Percentiles rank a stretch among this genome's conserved stretches.
Evolutionary conservation across 2,888 invertebrate species (phyloP).

Genomic region (Synergus laeviventris): DNA sequence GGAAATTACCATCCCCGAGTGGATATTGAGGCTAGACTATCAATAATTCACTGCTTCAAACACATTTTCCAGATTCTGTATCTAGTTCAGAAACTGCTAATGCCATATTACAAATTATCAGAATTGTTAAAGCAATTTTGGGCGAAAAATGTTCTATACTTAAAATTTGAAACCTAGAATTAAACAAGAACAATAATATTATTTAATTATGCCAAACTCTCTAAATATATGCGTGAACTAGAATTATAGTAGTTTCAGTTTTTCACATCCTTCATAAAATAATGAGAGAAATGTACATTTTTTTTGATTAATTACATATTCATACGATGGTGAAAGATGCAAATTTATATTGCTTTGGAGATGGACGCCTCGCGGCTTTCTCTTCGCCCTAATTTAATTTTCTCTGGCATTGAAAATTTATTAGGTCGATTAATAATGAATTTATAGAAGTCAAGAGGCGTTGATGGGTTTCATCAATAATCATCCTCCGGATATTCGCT

Average conservation of each 20-base stretch:
- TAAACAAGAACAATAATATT: neutral
- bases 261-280: neutral
- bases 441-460: neutral
- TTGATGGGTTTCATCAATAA: neutral
- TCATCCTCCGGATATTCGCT: constrained; percentile 9
- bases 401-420: neutral
- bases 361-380: neutral
- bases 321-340: neutral
- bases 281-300: neutral
- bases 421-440: neutral
- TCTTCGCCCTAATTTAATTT: constrained; percentile 7
- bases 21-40: neutral
- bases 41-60: neutral
- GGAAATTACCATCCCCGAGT: constrained; percentile 28
- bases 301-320: neutral
- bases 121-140: neutral
- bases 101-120: neutral
- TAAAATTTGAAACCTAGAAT: neutral
- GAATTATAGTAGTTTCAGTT: neutral
- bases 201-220: neutral
- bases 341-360: neutral
- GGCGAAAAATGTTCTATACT: too few relatives aligned
- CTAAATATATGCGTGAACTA: neutral
- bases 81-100: neutral
- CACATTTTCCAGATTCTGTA: neutral